Evolutionary conservation across 92 coral and sea anemone species (phyloP).

Genomic region (Heteractis magnifica): DNA sequence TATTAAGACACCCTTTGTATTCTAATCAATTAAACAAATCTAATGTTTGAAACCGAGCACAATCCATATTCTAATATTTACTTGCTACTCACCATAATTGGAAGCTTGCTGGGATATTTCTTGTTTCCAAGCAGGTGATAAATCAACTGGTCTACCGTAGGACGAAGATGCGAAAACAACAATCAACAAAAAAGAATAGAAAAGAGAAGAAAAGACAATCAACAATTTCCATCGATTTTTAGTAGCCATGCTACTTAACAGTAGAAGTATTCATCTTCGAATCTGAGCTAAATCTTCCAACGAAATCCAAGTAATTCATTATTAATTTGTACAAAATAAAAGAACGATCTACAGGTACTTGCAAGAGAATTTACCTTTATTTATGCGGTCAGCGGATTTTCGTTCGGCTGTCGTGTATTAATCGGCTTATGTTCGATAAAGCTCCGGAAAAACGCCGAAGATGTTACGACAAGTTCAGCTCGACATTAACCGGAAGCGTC

Average conservation of each 20-base stretch:
- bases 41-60: too few species aligned
- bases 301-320: background rate
- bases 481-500: background rate
- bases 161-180: background rate
- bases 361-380: background rate
- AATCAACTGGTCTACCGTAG: conserved; percentile 38
- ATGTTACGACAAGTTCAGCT: background rate
- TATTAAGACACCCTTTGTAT: too few species aligned
- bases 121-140: conserved; percentile 54
- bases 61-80: background rate
- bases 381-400: conserved; percentile 11
- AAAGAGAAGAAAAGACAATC: background rate
- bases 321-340: background rate
- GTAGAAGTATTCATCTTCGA: background rate
- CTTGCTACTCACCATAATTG: conserved; percentile 52
- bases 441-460: background rate
- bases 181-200: background rate
- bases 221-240: background rate
- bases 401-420: background rate
- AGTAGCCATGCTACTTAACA: background rate
- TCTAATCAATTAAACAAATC: too few species aligned
- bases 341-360: background rate
- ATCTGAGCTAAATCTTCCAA: background rate
- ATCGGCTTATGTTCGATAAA: background rate
- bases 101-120: conserved; percentile 62